phyloP scores from a whole-genome alignment of 2,888 invertebrate species.

The Macrosoma leucophasiata region DNA sequence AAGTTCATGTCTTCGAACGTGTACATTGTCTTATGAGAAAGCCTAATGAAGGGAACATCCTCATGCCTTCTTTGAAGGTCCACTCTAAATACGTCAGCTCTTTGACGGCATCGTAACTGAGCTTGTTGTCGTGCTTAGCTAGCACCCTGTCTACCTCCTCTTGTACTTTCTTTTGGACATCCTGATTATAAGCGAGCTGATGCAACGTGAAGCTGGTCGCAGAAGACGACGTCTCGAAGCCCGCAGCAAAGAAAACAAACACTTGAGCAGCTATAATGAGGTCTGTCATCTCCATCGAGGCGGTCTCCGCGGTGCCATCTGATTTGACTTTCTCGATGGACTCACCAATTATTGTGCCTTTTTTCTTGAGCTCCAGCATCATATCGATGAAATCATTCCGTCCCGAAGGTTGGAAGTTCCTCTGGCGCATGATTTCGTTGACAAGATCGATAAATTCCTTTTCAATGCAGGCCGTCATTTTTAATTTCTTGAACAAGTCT shows the following conservation, averaged over 20 bases:
- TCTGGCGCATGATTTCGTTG: slow-evolving; percentile 14
- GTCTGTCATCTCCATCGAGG: slow-evolving; percentile 18
- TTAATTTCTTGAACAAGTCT: slow-evolving; percentile 33
- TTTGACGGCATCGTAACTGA: slow-evolving; percentile 30
- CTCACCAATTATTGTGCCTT: slow-evolving; percentile 20
- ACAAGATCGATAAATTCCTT: slow-evolving; percentile 31
- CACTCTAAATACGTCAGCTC: too few species aligned
- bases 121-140: slow-evolving; percentile 24
- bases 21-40: slow-evolving; percentile 25
- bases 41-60: too few species aligned
- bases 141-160: slow-evolving; percentile 28
- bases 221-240: too few species aligned
- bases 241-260: too few species aligned
- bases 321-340: slow-evolving; percentile 18
- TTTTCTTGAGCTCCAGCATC: slow-evolving; percentile 19
- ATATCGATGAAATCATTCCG: slow-evolving; percentile 22
- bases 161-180: slow-evolving; percentile 26
- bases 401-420: slow-evolving; percentile 17
- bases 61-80: too few species aligned
- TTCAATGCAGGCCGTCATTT: slow-evolving; percentile 33
- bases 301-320: slow-evolving; percentile 16
- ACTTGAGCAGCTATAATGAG: slow-evolving; percentile 20
- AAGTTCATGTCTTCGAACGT: slow-evolving; percentile 24
- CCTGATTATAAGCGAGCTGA: slow-evolving; percentile 22
- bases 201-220: too few species aligned